A percentile compares a stretch with the other conserved stretches of the same genome.
These are phyloP conservation scores for Sylvietta virens DNA, from an alignment of 2,113 vertebrate species.

Conservation along the genomic window DNA sequence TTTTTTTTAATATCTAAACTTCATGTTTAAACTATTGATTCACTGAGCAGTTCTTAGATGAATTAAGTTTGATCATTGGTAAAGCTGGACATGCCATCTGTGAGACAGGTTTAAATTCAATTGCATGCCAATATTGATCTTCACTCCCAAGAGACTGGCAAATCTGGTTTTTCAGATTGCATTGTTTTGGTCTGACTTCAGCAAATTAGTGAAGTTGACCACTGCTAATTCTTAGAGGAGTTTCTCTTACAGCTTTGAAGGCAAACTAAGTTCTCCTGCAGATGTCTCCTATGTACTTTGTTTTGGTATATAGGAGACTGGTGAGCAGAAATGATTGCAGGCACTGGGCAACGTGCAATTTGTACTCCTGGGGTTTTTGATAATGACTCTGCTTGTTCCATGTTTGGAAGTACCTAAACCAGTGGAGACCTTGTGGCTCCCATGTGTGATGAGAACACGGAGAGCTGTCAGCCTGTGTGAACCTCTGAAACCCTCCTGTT, in stretches of 20 bases:
- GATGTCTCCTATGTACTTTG: neutral
- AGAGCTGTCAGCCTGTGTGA: neutral
- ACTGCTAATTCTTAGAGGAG: neutral
- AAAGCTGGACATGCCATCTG: neutral
- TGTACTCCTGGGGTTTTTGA: neutral
- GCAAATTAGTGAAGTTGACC: neutral
- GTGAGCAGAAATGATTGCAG: neutral
- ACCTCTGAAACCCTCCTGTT: neutral
- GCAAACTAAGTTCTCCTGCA: neutral
- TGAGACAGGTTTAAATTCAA: neutral
- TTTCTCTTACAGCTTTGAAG: neutral
- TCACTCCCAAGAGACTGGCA: neutral
- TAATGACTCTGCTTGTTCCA: neutral
- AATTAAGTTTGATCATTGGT: neutral
- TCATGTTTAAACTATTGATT: neutral
- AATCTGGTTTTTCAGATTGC: neutral
- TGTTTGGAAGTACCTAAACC: neutral
- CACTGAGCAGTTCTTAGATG: neutral
- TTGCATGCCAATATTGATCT: neutral
- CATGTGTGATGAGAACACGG: fast-evolving
- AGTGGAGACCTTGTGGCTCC: neutral
- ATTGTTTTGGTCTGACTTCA: neutral
- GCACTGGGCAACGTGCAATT: neutral
- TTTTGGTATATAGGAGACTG: neutral
- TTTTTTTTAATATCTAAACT: neutral